These are phyloP conservation scores for Sylvia borin DNA, from an alignment of 2,797 vertebrate genomes.

Conservation along the genomic window DNA sequence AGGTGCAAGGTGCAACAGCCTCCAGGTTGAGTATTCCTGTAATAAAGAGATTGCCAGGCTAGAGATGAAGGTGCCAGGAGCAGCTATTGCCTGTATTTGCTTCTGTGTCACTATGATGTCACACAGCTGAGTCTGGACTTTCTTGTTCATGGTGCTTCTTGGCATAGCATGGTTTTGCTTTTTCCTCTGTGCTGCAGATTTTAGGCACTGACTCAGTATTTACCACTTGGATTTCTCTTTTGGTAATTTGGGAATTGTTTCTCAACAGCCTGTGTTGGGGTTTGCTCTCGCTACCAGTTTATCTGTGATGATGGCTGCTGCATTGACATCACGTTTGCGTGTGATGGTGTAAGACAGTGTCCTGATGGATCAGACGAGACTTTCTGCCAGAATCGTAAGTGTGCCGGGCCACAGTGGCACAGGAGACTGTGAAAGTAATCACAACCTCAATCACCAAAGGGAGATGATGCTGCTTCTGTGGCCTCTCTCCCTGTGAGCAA, in stretches of 20 bases:
- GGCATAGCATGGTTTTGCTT: background rate
- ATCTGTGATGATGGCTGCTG: slow-evolving; percentile 94
- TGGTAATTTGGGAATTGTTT: slow-evolving; percentile 42
- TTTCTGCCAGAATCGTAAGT: slow-evolving; percentile 92
- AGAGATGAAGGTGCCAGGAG: background rate
- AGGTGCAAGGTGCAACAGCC: background rate
- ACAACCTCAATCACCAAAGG: background rate
- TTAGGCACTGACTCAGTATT: background rate
- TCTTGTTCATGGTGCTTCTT: background rate
- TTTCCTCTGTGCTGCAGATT: background rate
- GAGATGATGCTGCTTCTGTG: background rate
- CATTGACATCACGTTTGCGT: slow-evolving; percentile 92
- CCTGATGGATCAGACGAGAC: slow-evolving; percentile 93
- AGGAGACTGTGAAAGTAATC: background rate
- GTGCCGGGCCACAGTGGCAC: background rate
- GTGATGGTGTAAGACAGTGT: slow-evolving; percentile 90
- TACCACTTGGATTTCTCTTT: background rate
- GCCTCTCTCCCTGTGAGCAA: background rate
- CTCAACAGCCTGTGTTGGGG: slow-evolving; percentile 83
- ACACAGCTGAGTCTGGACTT: background rate
- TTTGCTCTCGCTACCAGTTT: slow-evolving; percentile 93
- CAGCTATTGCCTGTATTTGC: background rate
- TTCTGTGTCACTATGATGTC: background rate
- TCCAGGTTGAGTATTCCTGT: background rate
- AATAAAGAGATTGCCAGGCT: background rate